Base-by-base conservation (phyloP, 2,113 vertebrate genomes). In the Dicrurus megarhynchus region DNA sequence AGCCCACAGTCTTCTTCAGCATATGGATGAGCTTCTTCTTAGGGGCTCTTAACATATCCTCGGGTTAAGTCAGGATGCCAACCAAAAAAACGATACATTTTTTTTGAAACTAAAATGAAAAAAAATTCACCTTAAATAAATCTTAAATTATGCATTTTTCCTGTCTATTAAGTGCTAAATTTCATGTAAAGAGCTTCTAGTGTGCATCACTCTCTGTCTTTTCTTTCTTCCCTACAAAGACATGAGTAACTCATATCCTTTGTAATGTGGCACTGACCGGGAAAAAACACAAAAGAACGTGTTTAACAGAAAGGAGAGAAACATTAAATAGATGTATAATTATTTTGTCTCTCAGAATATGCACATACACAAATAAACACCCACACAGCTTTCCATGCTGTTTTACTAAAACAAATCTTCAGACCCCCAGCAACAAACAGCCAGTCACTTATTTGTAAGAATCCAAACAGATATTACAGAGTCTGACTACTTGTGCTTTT, bases 371-470 rank as follows among this genome's bases (percentile, higher is more conserved):
- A 67, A 30, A 77, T 41, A 69, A 49, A 74, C 39, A 56, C 27
- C 63, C 44, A 89, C 15, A 26, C 8, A 60, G n/a, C 56, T 70
- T 90, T 81, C 86, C 78, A 9, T 64, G 30, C 47, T 70, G 39
- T 81, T 93, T 87, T 90, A 78, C 60, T 82, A 69, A 95, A 95
- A 93, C 76, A 96, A 84, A 82, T 84, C 49, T 84, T 78, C 61
- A 83, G 52, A 88, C 32, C 27, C 22, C 22, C 37, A 87, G 57
- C 44, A 90, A 71, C 49, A 73, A 93, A 80, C 20, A 93, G 33
- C 18, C 60, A 84, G 44, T 46, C 33, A 75, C 56, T 93, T 81
- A 84, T 64, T 87, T 78, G 41, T 61, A 84, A 56, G 93, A 84
- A 75, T 79, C 41, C 76, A 96, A 71, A 89, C 35, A 85, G 76